These are phyloP conservation scores for Diachasmimorpha longicaudata DNA, from an alignment of 1,140 invertebrate genomes.

Conservation along the genomic window DNA sequence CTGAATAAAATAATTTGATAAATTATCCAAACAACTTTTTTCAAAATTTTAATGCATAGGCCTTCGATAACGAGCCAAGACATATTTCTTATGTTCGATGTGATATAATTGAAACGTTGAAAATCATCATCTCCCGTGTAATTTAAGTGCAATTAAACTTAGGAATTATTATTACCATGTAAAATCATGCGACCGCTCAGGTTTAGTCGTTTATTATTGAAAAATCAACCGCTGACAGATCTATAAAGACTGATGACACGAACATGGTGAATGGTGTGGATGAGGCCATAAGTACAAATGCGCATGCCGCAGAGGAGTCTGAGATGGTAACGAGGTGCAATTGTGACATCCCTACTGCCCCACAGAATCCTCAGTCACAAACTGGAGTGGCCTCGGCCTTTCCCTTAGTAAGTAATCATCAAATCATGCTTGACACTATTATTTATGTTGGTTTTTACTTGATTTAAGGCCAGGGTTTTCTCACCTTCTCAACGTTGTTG, in stretches of 20 bases:
- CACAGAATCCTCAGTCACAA: conserved; percentile 57
- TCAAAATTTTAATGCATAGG: background rate
- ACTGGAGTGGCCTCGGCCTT: conserved; percentile 52
- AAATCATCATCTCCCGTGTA: background rate
- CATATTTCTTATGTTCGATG: background rate
- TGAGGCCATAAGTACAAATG: conserved; percentile 58
- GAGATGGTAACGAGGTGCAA: conserved; percentile 57
- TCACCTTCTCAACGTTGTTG: background rate
- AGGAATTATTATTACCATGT: conserved; percentile 29
- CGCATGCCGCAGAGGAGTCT: conserved; percentile 48
- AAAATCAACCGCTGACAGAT: conserved; percentile 58
- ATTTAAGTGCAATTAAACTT: background rate
- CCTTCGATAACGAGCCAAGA: background rate
- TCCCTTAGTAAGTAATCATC: conserved; percentile 53
- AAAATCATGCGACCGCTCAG: conserved; percentile 30
- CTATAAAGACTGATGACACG: conserved; percentile 62
- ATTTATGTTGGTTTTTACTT: background rate
- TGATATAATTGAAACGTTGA: background rate
- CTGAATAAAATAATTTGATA: background rate
- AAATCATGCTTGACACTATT: conserved; percentile 5
- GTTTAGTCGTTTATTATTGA: conserved; percentile 52
- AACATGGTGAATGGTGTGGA: conserved; percentile 62
- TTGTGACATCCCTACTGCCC: conserved; percentile 54
- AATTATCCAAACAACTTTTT: background rate
- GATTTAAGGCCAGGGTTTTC: too few relatives aligned